Base-by-base conservation (phyloP, 1,140 invertebrate genomes). In the Drosophila carrolli region DNA sequence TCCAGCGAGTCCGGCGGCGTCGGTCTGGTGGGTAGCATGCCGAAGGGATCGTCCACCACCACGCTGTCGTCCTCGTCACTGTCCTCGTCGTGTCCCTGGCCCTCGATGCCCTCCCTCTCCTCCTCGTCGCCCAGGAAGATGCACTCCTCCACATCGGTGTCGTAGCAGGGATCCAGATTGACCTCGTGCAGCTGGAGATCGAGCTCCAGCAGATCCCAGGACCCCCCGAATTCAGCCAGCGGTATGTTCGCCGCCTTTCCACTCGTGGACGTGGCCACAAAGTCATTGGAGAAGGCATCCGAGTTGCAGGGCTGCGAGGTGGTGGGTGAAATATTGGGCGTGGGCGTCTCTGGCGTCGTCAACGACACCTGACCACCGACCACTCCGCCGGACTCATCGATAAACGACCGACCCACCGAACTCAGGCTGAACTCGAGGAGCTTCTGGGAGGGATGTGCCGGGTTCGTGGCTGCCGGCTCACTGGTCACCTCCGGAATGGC, bases 311-410 rank as follows among this genome's bases (percentile, higher is more conserved):
- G 50, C 76, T 92, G 88, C 16, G 94, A 94, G 47, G 93, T 94
- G 54, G 94, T 94, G 56, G 94, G 94, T 7, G 94, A 94, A 4
- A 94, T 92, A 76, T 94, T 95, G 14, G 94, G 93, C 19, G 91
- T 92, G 38, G 94, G 94, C 1, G 94, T 94, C 73, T 94, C 94
- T 7, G 94, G 94, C 9, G 94, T 94, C 38, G 93, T 93, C 38
- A 93, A 71, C 7, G 91, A 91, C n/a, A 71, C 62, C 67, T 91
- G 78, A n/a, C 78, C 75, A 37, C 50, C 1, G 37, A 6, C 57
- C 73, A 50, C 13, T 1, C 16, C 57, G 1, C 51, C 79, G 6
- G 78, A 74, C 54, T 92, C 91, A 41, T 92, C 91, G 35, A 92
- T 92, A 38, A 92, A 92, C 1, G 91, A 92, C 1, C 91, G 80